Evolutionary conservation across 1,140 invertebrate genomes (phyloP).

Genomic region (Littorina saxatilis): DNA sequence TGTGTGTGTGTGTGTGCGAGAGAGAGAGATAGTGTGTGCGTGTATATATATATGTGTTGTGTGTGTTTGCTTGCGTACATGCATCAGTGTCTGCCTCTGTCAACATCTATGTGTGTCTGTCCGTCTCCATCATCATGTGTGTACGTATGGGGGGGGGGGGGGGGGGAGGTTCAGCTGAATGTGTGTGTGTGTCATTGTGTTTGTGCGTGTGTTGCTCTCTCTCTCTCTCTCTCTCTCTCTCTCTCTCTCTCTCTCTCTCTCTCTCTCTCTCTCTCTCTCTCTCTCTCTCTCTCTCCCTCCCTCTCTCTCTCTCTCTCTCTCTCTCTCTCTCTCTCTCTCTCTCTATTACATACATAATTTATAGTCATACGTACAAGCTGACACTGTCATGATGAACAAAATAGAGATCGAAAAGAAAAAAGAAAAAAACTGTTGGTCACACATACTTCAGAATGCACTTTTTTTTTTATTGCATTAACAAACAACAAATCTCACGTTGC

Average conservation of each 20-base stretch:
- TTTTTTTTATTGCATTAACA: too few relatives aligned
- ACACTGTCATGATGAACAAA: too few relatives aligned
- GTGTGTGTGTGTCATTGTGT: background rate
- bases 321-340: slow-evolving; percentile 7
- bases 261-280: slow-evolving; percentile 3
- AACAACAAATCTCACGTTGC: too few relatives aligned
- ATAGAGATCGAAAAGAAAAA: too few relatives aligned
- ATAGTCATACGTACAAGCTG: too few relatives aligned
- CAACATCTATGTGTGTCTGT: background rate
- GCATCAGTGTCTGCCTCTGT: background rate
- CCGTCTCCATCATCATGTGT: background rate
- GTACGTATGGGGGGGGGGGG: background rate
- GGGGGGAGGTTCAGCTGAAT: background rate
- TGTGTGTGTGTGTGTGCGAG: slow-evolving; percentile 20
- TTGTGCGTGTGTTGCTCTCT: background rate
- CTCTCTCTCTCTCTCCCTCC: background rate
- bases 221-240: background rate
- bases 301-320: slow-evolving; percentile 18
- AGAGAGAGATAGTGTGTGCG: too few relatives aligned
- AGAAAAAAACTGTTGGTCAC: too few relatives aligned
- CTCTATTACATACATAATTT: background rate
- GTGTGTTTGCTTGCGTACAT: background rate
- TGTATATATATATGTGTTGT: background rate
- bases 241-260: background rate
- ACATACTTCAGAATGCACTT: too few relatives aligned